Evolutionary conservation across 1,140 invertebrate species (phyloP).

Genomic region (Pemphigus obesinymphae): DNA sequence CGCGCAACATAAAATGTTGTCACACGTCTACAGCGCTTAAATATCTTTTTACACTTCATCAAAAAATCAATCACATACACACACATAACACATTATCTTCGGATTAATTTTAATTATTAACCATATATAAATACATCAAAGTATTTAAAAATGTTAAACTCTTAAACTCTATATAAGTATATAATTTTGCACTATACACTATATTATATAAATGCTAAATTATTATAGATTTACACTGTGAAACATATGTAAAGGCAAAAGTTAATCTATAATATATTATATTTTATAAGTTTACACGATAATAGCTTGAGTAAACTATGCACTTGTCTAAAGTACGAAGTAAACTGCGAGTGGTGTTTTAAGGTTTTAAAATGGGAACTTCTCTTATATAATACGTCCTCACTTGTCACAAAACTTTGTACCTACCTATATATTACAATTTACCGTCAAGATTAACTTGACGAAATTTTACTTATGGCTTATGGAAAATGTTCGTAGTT

Average conservation of each 20-base stretch:
- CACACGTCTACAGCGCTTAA: not conserved
- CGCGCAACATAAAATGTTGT: not conserved
- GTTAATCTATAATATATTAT: not conserved
- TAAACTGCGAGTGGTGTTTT: not conserved
- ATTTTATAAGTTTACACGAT: not conserved
- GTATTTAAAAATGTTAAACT: not conserved
- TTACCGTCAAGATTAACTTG: not conserved
- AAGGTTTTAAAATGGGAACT: not conserved
- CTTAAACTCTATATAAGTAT: not conserved
- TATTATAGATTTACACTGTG: not conserved
- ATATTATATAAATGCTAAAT: not conserved
- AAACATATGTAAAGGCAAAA: not conserved
- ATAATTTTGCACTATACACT: not conserved
- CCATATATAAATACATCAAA: not conserved
- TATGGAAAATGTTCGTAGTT: not conserved
- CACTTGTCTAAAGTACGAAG: not conserved
- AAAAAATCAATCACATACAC: not conserved
- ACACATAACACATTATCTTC: not conserved
- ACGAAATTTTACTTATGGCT: not conserved
- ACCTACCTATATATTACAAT: not conserved
- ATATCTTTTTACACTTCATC: not conserved
- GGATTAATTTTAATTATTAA: not conserved
- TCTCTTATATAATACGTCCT: too few species aligned
- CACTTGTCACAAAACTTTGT: too few species aligned
- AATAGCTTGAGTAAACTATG: too few species aligned